A percentile compares a stretch with the other conserved stretches of the same genome.
Evolutionary conservation across 2,113 vertebrate species (phyloP).

Genomic region (Oxyruncus cristatus): DNA sequence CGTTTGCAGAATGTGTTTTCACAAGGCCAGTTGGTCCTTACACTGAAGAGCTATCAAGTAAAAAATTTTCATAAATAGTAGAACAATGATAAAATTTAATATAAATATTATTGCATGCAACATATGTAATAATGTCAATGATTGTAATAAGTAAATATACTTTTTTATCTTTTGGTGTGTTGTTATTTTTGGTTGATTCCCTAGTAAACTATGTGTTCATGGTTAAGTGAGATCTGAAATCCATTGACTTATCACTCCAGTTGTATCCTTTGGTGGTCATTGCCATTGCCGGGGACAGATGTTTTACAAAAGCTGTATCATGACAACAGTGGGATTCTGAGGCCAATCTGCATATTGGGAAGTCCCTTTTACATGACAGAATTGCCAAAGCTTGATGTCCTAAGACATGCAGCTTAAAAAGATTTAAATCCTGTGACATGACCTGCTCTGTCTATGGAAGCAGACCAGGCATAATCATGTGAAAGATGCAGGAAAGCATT

Average conservation of each 20-base stretch:
- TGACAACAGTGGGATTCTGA: neutral
- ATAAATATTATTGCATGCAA: neutral
- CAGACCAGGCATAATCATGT: neutral
- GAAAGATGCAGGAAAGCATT: neutral
- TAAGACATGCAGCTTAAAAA: neutral
- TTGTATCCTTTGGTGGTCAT: neutral
- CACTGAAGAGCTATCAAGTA: neutral
- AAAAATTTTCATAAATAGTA: neutral
- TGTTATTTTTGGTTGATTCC: neutral
- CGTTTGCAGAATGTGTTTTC: neutral
- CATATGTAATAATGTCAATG: neutral
- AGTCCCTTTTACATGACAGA: neutral
- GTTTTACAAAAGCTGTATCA: neutral
- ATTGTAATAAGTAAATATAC: neutral
- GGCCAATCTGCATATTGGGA: neutral
- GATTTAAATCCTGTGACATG: fast-evolving
- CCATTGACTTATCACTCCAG: neutral
- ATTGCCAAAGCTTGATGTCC: neutral
- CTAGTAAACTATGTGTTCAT: neutral
- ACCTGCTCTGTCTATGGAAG: neutral
- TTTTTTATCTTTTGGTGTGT: neutral
- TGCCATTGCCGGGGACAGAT: neutral
- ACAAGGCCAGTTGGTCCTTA: neutral
- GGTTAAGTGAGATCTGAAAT: neutral
- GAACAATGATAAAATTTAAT: neutral